A percentile compares a stretch with the other conserved stretches of the same genome.
Conservation (phyloP, 1,140 invertebrate species). For the Matsumurasca onukii region DNA sequence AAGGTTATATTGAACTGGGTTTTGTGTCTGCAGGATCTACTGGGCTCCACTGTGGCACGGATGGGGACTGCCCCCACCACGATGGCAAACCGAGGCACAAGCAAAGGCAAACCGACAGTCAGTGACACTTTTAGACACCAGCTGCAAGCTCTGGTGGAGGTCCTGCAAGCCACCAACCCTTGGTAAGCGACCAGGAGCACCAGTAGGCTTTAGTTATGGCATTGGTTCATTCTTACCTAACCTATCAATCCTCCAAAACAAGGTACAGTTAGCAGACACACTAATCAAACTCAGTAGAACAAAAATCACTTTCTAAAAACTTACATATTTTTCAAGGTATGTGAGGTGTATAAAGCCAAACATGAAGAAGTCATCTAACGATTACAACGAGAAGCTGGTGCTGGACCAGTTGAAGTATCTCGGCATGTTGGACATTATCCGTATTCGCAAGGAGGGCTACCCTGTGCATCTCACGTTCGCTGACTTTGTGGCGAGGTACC, state of each 20-base stretch:
- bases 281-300: no score
- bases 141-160: conserved; percentile 87
- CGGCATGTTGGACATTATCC: conserved; percentile 94
- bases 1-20: background rate
- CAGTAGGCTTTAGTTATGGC: no score
- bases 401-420: conserved; percentile 90
- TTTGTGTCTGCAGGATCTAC: conserved; percentile 52
- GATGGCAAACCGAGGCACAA: conserved; percentile 74
- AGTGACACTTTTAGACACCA: conserved; percentile 92
- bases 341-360: conserved; percentile 96
- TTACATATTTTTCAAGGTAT: conserved; percentile 61
- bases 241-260: no score
- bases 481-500: conserved; percentile 78
- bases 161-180: conserved; percentile 86
- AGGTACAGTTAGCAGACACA: no score
- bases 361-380: conserved; percentile 78
- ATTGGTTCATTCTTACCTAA: no score
- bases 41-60: conserved; percentile 52
- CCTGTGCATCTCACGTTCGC: conserved; percentile 82
- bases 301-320: conserved; percentile 8
- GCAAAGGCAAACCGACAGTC: conserved; percentile 90
- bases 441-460: conserved; percentile 90
- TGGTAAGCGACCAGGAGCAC: conserved; percentile 73
- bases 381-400: conserved; percentile 82
- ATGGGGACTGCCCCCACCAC: conserved; percentile 59